These are phyloP conservation scores for Danio choprae DNA, from an alignment of 2,797 vertebrate genomes.

Conservation along the genomic window DNA sequence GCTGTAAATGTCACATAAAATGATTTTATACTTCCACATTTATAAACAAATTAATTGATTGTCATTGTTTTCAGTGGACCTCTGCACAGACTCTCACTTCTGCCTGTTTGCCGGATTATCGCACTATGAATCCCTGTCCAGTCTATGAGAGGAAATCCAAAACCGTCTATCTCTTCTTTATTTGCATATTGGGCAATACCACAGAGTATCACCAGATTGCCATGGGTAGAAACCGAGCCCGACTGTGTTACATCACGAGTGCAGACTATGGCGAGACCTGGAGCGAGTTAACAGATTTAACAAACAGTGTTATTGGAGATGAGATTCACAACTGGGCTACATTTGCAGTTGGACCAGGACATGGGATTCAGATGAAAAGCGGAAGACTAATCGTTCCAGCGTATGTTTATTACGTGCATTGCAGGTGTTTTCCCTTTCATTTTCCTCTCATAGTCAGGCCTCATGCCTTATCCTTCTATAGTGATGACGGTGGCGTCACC, in stretches of 20 bases:
- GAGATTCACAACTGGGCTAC: conserved; percentile 86
- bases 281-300: conserved; percentile 81
- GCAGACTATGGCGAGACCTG: conserved; percentile 82
- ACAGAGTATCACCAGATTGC: conserved; percentile 80
- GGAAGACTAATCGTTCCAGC: conserved; percentile 88
- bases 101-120: conserved; percentile 74
- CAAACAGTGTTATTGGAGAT: conserved; percentile 76
- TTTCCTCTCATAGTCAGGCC: conserved; percentile 74
- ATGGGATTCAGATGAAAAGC: conserved; percentile 84
- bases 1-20: too few relatives aligned
- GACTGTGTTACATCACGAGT: conserved; percentile 85
- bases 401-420: conserved; percentile 78
- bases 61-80: conserved; percentile 75
- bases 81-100: conserved; percentile 70
- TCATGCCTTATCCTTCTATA: conserved; percentile 86
- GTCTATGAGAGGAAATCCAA: conserved; percentile 82
- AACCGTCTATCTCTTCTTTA: conserved; percentile 88
- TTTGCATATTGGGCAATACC: conserved; percentile 76
- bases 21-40: neutral
- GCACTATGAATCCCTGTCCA: conserved; percentile 94
- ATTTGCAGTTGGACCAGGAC: conserved; percentile 91
- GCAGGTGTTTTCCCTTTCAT: conserved; percentile 67
- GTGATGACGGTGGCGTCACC: conserved; percentile 82
- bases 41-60: neutral
- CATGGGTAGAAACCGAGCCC: conserved; percentile 81